Percentiles rank a stretch among this genome's conserved stretches.
Conservation (phyloP, 2,888 invertebrate genomes). For the Drosophila atripex region DNA sequence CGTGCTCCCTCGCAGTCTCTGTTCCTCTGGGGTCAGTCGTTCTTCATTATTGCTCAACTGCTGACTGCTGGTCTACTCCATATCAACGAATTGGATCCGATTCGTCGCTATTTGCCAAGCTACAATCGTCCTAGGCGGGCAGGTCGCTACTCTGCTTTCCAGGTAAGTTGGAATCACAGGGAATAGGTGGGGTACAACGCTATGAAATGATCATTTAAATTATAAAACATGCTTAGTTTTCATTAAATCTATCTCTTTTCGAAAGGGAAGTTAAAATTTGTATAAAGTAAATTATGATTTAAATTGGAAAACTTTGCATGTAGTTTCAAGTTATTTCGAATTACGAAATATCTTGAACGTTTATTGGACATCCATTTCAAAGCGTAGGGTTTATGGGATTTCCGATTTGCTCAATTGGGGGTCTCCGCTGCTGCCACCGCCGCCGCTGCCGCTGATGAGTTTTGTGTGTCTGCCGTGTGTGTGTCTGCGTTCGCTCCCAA, state of each 20-base stretch:
- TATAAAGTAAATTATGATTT: too few relatives aligned
- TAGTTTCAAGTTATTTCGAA: background rate
- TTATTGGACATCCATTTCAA: constrained; percentile 25
- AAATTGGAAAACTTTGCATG: background rate
- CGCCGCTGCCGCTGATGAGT: constrained; percentile 48
- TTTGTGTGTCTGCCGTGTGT: constrained; percentile 67
- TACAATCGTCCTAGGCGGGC: constrained; percentile 96
- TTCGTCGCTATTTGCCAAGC: constrained; percentile 96
- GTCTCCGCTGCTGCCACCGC: constrained; percentile 31
- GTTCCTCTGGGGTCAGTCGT: constrained; percentile 97
- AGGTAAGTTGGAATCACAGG: constrained; percentile 86
- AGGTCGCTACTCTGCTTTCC: constrained; percentile 98
- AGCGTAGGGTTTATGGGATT: constrained; percentile 24
- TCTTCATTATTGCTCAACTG: constrained; percentile 96
- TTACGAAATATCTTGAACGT: too few relatives aligned
- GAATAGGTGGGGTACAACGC: constrained; percentile 4
- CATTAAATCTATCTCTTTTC: background rate
- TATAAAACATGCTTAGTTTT: background rate
- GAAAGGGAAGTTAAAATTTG: background rate
- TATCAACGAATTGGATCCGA: constrained; percentile 97
- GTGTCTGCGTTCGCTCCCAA: constrained; percentile 65
- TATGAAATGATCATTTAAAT: constrained; percentile 24
- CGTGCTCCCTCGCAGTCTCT: constrained; percentile 85
- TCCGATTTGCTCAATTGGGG: constrained; percentile 15
- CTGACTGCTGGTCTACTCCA: constrained; percentile 94